phyloP scores from a whole-genome alignment of 2,113 vertebrate genomes.

The Elanus axillaris region DNA sequence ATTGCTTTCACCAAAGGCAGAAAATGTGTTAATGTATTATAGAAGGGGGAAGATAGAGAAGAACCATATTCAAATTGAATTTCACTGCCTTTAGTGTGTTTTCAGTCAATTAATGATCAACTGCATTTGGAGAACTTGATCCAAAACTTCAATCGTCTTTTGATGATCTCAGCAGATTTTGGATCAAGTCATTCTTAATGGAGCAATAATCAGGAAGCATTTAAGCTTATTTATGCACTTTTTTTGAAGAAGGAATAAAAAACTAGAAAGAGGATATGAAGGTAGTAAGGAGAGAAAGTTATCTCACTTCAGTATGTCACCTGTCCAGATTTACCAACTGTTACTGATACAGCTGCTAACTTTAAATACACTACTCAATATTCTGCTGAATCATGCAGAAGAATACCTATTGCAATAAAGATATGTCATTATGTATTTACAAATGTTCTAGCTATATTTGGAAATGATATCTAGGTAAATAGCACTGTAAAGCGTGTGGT shows the following conservation, averaged over 20 bases:
- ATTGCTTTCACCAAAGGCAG: neutral
- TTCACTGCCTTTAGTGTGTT: neutral
- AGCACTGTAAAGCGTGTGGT: neutral
- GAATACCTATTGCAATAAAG: neutral
- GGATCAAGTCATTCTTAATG: neutral
- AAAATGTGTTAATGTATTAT: neutral
- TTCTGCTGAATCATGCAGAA: neutral
- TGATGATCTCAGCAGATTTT: neutral
- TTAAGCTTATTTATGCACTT: neutral
- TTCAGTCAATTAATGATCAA: neutral
- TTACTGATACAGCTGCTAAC: neutral
- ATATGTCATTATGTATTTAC: neutral
- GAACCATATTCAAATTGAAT: neutral
- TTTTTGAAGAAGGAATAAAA: no score
- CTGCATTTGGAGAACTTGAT: neutral
- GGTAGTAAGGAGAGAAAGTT: neutral
- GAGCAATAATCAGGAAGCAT: neutral
- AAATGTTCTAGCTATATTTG: neutral
- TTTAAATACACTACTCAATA: neutral
- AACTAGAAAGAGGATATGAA: neutral
- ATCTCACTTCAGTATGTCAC: neutral
- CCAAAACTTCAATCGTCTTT: neutral
- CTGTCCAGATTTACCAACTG: neutral
- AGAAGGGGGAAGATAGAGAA: neutral
- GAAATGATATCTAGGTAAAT: slow-evolving; percentile 6